Base-by-base conservation (phyloP, 2,797 vertebrate genomes). In the Chaetophractus vellerosus region DNA sequence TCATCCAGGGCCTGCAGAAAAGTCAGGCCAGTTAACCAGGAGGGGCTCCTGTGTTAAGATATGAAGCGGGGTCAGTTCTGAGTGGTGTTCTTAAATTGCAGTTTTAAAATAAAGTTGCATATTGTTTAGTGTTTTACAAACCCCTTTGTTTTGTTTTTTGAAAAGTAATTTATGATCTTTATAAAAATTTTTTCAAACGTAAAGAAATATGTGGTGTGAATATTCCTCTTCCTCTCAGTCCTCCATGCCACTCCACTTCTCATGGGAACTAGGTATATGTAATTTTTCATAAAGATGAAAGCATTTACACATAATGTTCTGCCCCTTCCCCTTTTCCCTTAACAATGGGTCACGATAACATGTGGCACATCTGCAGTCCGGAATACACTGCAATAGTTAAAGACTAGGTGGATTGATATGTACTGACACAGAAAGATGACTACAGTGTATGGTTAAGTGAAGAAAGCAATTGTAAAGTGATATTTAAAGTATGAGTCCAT, bases 81-180 rank as follows among this genome's bases (percentile, higher is more conserved):
- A 36, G 6, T 31, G 24, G n/a, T 19, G 6, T 36, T 89, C 86
- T 55, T n/a, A 82, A 78, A 72, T 66, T 93, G 61, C 69, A 36
- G 33, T 52, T 75, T 80, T 9, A 74, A 84, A 94, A 26, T 38
- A 75, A 84, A 84, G 79, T 33, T 23, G 1, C 36, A 57, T 72
- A 18, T 72, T 87, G 52, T 57, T 94, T 38, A 59, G 52, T 63
- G 36, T 69, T 79, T 93, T 57, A 90, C 41, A 84, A 94, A 80
- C 45, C 14, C 41, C 48, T 74, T 61, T 83, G 19, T 33, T 80
- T 96, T 84, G 61, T 19, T n/a, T 79, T 83, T 79, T 31, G 18
- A 87, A 95, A 95, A 94, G 23, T 90, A 66, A 68, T 9, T 84
- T 24, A 75, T 69, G 28, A 79, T 90, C 26, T 83, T 87, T 78